Evolutionary conservation across 2,113 vertebrate genomes (phyloP).

Genomic region (Amia ocellicauda): DNA sequence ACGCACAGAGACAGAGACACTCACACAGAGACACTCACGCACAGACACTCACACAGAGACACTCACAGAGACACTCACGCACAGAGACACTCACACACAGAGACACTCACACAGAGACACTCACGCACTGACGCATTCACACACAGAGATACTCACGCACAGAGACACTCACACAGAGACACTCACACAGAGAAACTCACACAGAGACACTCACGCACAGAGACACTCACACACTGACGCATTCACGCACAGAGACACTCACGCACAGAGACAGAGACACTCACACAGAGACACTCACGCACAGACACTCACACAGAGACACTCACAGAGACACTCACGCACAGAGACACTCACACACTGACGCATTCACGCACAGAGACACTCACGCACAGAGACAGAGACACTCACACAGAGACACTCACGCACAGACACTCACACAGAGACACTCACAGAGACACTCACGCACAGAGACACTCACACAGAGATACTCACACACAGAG

Average conservation of each 20-base stretch:
- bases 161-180: neutral
- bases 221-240: neutral
- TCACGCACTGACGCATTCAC: neutral
- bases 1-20: too few species aligned
- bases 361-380: neutral
- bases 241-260: neutral
- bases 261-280: neutral
- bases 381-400: neutral
- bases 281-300: neutral
- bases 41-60: neutral
- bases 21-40: too few species aligned
- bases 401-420: neutral
- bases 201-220: neutral
- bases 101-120: neutral
- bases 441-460: slow-evolving; percentile 3
- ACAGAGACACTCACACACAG: neutral
- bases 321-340: neutral
- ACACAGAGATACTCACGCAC: slow-evolving; percentile 2
- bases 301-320: too few species aligned
- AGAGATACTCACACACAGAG: too few species aligned
- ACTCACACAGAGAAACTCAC: neutral
- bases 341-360: neutral
- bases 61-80: neutral
- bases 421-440: too few species aligned
- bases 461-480: neutral